A percentile compares a stretch with the other conserved stretches of the same genome.
phyloP scores from a whole-genome alignment of 2,113 vertebrate genomes.

The Chrysochloris asiatica region DNA sequence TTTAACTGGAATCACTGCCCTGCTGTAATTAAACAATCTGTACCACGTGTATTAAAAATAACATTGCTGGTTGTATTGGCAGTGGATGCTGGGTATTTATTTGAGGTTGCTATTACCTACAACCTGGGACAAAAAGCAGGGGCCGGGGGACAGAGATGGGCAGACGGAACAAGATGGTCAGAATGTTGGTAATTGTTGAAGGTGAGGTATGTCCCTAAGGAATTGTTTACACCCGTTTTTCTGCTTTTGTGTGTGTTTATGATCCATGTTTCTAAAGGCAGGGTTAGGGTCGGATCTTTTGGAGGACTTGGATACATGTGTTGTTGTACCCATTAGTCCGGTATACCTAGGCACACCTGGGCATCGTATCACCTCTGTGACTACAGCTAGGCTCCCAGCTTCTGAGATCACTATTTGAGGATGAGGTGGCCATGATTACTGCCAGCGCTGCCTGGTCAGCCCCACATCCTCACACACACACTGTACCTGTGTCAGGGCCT shows the following conservation, averaged over 20 bases:
- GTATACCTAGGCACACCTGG: too few relatives aligned
- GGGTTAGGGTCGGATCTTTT: background rate
- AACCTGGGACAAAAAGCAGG: background rate
- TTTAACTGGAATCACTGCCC: slow-evolving; percentile 97
- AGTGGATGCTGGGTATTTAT: slow-evolving; percentile 74
- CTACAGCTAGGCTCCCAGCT: background rate
- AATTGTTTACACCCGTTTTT: background rate
- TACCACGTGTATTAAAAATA: slow-evolving; percentile 95
- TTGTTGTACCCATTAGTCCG: too few relatives aligned
- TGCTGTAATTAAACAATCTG: slow-evolving; percentile 95
- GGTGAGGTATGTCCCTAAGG: background rate
- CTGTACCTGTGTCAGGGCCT: background rate
- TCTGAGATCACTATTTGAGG: background rate
- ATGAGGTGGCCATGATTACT: background rate
- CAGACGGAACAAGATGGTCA: background rate
- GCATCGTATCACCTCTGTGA: background rate
- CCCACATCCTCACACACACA: background rate
- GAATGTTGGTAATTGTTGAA: too few relatives aligned
- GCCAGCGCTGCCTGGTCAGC: accelerated
- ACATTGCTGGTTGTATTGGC: slow-evolving; percentile 85
- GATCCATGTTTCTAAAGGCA: background rate
- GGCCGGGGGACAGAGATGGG: too few relatives aligned
- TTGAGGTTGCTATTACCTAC: background rate
- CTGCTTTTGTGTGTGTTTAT: background rate
- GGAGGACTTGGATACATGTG: background rate